Evolutionary conservation across 2,888 invertebrate species (phyloP).

Genomic region (Zonitis immaculata): DNA sequence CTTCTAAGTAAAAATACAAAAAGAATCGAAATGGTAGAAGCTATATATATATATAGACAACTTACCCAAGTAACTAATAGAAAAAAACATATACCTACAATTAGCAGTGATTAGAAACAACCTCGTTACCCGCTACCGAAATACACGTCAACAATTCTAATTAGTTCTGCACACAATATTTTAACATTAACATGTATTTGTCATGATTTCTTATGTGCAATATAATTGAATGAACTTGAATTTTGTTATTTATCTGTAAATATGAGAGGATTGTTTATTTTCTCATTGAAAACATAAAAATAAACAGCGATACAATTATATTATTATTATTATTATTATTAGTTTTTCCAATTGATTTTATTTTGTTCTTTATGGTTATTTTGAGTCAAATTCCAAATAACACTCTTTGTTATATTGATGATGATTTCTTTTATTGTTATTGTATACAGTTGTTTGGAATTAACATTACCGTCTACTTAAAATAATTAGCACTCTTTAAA

Average conservation of each 20-base stretch:
- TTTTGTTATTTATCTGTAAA: background rate
- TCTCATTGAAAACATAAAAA: too few species aligned
- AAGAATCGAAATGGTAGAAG: too few species aligned
- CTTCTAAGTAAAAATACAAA: too few species aligned
- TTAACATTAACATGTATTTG: constrained; percentile 39
- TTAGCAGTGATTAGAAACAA: constrained; percentile 47
- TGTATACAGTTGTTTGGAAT: constrained; percentile 9
- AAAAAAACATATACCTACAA: constrained; percentile 43
- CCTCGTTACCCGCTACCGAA: constrained; percentile 48
- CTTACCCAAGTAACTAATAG: too few species aligned
- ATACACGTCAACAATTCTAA: constrained; percentile 48
- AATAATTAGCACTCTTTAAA: constrained; percentile 24
- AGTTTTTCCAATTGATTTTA: background rate
- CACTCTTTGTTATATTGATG: background rate
- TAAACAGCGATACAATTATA: too few species aligned
- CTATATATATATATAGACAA: constrained; percentile 19
- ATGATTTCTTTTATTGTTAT: background rate
- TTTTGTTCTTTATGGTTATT: background rate
- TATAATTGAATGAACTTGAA: background rate
- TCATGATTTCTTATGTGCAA: constrained; percentile 24
- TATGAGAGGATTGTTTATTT: too few species aligned
- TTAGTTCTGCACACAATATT: constrained; percentile 42
- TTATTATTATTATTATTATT: background rate
- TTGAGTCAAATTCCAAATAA: background rate
- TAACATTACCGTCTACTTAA: constrained; percentile 19